These are phyloP conservation scores for Anableps anableps DNA, from an alignment of 2,797 vertebrate species.

Conservation along the genomic window DNA sequence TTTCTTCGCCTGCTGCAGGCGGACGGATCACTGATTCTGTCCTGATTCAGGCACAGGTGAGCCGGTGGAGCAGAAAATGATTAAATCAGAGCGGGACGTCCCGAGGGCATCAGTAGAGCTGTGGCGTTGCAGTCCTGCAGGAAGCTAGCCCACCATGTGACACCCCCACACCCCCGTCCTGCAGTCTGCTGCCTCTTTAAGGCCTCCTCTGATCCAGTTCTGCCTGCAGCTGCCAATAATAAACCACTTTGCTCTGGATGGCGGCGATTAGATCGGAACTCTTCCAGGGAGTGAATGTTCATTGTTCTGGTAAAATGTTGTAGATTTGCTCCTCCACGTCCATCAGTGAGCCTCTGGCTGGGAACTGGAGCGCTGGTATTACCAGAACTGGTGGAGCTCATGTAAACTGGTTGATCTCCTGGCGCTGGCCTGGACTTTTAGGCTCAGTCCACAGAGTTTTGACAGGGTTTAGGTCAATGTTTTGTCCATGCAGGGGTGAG, in stretches of 20 bases:
- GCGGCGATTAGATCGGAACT: too few relatives aligned
- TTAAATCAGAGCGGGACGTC: background rate
- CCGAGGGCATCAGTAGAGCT: background rate
- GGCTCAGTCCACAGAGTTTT: too few relatives aligned
- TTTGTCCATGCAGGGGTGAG: too few relatives aligned
- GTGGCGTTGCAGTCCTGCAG: background rate
- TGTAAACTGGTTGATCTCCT: background rate
- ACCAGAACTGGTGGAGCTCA: background rate
- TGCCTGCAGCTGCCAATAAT: background rate
- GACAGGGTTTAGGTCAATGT: too few relatives aligned
- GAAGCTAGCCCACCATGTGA: background rate
- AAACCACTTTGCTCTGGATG: background rate
- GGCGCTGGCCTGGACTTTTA: background rate
- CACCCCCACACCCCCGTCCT: too few relatives aligned
- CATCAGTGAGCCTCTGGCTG: background rate
- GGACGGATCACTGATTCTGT: too few relatives aligned
- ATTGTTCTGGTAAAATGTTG: too few relatives aligned
- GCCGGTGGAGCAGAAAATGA: background rate
- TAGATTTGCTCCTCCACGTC: background rate
- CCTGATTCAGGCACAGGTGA: background rate
- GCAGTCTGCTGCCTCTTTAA: background rate
- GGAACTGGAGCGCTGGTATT: background rate
- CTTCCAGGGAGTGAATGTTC: background rate
- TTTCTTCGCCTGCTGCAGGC: too few relatives aligned
- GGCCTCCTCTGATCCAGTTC: background rate